phyloP scores from a whole-genome alignment of 2,888 invertebrate genomes.

The Lasioglossum pauxillum region DNA sequence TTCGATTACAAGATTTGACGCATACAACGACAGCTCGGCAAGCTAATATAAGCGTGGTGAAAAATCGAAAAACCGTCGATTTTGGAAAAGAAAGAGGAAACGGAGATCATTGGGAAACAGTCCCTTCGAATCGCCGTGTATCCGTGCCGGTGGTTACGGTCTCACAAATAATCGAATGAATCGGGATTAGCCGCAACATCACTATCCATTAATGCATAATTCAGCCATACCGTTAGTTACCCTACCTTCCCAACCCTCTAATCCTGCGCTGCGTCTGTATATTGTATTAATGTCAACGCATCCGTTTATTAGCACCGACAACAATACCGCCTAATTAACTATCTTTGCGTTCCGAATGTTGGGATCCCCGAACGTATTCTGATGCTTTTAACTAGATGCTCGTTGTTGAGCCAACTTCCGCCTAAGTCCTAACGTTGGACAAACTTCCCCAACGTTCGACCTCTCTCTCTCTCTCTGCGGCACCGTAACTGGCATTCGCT shows the following conservation, averaged over 20 bases:
- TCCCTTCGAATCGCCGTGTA: slow-evolving; percentile 32
- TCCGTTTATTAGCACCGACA: slow-evolving; percentile 79
- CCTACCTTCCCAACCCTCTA: slow-evolving; percentile 42
- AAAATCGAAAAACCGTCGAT: too few relatives aligned
- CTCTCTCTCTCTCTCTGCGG: background rate
- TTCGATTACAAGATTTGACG: too few relatives aligned
- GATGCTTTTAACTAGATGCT: slow-evolving; percentile 46
- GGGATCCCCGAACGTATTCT: slow-evolving; percentile 57
- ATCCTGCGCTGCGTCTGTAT: slow-evolving; percentile 56
- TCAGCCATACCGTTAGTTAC: slow-evolving; percentile 72
- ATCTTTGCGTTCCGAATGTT: slow-evolving; percentile 61
- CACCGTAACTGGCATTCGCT: slow-evolving; percentile 12
- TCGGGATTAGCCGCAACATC: slow-evolving; percentile 77
- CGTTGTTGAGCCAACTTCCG: slow-evolving; percentile 46
- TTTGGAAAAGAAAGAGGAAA: background rate
- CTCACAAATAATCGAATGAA: slow-evolving; percentile 80
- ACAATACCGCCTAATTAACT: slow-evolving; percentile 69
- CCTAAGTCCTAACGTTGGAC: slow-evolving; percentile 9
- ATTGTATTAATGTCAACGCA: slow-evolving; percentile 77
- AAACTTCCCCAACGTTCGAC: background rate
- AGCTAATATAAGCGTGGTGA: too few relatives aligned
- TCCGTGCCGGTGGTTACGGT: slow-evolving; percentile 50
- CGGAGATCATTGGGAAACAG: slow-evolving; percentile 18
- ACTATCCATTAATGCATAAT: slow-evolving; percentile 81
- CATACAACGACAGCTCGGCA: too few relatives aligned